A percentile compares a stretch with the other conserved stretches of the same genome.
phyloP scores from a whole-genome alignment of 2,888 invertebrate species.

The Terebella lapidaria region DNA sequence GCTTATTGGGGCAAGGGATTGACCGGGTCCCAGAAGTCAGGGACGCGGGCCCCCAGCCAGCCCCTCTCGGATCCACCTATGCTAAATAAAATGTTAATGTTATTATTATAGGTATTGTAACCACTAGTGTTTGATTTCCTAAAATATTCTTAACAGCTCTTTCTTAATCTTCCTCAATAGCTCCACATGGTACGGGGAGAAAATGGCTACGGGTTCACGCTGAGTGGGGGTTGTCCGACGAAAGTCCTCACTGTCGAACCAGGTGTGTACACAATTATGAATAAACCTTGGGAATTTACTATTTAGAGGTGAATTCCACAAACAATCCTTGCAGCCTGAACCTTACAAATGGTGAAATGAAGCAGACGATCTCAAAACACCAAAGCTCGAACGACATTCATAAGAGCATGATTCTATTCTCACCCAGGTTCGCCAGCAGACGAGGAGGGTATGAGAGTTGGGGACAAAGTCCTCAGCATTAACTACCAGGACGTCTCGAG shows the following conservation, averaged over 20 bases:
- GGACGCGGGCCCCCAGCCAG: background rate
- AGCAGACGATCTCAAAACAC: no score
- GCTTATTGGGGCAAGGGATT: no score
- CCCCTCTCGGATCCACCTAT: background rate
- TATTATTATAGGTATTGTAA: no score
- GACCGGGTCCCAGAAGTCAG: no score
- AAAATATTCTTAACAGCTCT: no score
- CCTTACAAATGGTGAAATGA: no score
- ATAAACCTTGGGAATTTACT: no score
- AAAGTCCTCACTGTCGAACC: slow-evolving; percentile 1
- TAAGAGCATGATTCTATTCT: background rate
- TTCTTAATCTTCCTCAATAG: background rate
- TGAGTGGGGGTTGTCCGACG: background rate
- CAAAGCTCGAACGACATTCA: no score
- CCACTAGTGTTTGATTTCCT: no score
- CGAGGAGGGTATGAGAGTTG: background rate
- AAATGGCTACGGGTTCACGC: background rate
- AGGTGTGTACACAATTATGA: background rate
- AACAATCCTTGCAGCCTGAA: no score
- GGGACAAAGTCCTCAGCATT: background rate
- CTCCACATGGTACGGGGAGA: background rate
- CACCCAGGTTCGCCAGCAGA: slow-evolving; percentile 5
- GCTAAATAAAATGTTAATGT: no score
- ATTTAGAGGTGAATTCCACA: no score
- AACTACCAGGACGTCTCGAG: slow-evolving; percentile 4